Percentiles rank a stretch among this genome's conserved stretches.
These are phyloP conservation scores for Drosophila diplacantha DNA, from an alignment of 2,888 invertebrate species.

Conservation along the genomic window DNA sequence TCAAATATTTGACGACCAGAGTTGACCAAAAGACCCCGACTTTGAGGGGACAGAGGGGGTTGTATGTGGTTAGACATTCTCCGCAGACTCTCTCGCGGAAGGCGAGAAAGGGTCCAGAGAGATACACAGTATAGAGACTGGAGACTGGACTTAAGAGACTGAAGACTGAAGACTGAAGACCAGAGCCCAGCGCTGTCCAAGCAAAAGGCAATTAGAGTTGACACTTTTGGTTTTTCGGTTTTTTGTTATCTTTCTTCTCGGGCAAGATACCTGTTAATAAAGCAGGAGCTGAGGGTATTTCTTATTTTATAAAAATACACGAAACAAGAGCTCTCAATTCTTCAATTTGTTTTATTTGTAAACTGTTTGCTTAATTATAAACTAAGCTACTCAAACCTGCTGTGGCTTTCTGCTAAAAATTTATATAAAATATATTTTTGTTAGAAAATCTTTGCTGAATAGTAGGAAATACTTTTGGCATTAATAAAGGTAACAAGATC, in stretches of 20 bases:
- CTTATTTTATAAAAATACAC: background rate
- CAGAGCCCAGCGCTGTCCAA: conserved; percentile 54
- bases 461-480: background rate
- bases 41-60: background rate
- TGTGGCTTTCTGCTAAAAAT: no score
- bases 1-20: conserved; percentile 66
- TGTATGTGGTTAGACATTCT: conserved; percentile 13
- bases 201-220: conserved; percentile 76
- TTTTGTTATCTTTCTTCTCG: background rate
- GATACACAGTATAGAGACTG: background rate
- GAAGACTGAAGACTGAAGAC: background rate
- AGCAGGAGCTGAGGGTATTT: background rate
- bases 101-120: conserved; percentile 24
- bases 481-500: background rate
- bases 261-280: conserved; percentile 18
- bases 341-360: no score
- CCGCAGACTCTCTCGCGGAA: conserved; percentile 19
- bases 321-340: background rate
- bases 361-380: no score
- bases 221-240: conserved; percentile 63
- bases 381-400: no score
- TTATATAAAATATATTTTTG: background rate
- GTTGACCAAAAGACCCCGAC: conserved; percentile 63
- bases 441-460: background rate
- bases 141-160: background rate